Evolutionary conservation across 2,113 vertebrate species (phyloP), one percentile per base, ranked within the genome.

Genomic region (Eurystomus gularis): DNA sequence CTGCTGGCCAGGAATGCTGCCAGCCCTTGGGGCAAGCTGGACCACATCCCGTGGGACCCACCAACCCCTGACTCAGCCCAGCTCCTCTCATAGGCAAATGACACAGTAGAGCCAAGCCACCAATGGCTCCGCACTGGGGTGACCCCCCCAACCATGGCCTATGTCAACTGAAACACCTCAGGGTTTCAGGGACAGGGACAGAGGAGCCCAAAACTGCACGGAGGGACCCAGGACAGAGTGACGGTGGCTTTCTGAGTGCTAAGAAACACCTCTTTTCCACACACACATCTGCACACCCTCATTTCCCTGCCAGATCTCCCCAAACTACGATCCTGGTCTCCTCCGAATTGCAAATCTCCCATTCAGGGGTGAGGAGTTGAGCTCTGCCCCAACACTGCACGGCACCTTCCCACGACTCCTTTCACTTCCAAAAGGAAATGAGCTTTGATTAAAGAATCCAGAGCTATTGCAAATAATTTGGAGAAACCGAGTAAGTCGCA

Each of bases 371-470:
- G 2, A 46, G 49, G 42, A 83, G 80, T 29, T 13, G 7, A 60
- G 58, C 75, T 80, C 76, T n/a, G 69, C 82, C 55, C 83, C 37
- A 82, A 48, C 71, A 68, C 69, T 23, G 79, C 69, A 11, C 6
- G 4, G 82, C 0, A 37, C 79, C 80, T 95, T 93, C 96, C 61
- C 1, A 2, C 61, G 66, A 46, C 91, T 82, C 60, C 60, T 92
- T 88, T 88, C 49, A 55, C 40, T 91, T 88, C 88, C 58, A 82
- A 92, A 91, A 95, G 93, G 96, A 97, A 97, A 93, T 28, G 12
- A 95, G 86, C 25, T 65, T 33, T 92, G 92, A 96, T 94, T 92
- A 85, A 93, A 95, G 92, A 93, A 88, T 76, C 80, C 90, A 65
- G 69, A 88, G 61, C 91, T 86, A 89, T 10, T 72, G 73, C 81